Base-by-base conservation (phyloP, 53 echinoderm and acorn worm genomes). In the Patiria pectinifera region DNA sequence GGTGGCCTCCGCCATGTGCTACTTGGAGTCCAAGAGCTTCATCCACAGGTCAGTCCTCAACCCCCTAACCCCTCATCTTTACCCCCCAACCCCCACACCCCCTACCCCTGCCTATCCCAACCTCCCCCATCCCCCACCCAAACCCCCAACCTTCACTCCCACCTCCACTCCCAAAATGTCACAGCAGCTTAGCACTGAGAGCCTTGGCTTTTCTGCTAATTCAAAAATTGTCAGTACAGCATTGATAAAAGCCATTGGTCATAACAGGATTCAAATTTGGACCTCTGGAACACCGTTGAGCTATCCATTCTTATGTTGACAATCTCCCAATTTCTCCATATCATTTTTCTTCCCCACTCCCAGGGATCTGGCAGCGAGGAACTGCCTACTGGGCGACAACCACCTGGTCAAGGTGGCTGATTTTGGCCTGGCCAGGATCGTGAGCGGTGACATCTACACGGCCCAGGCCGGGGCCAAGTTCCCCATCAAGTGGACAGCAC, bases 401-500 rank as follows among this genome's bases (percentile, higher is more conserved):
- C 99, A 98, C 78, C 93, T 95, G 19, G 95, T 99, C 7, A 97
- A 99, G 70, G 99, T 99, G 46, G 99, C 99, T 4, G 99, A 99
- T 85, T 99, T 99, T 95, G 99, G 99, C 45, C 95, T 99, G 62
- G 99, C 99, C n/a, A 76, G 99, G 53, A 96, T 99, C 63, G 95
- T 95, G 16, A 90, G 91, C 61, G 99, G 99, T 22, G 99, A 99
- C 86, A 96, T 97, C 77, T 99, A 99, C 96, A 99, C 99, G 2
- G 99, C 99, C 45, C 99, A 99, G 91, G 99, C 99, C 0, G 99
- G 99, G 14, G 99, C 99, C 69, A 99, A 99, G 91, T 99, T 99
- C 87, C 99, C 99, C 84, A 99, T 99, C 97, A 99, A 99, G 82
- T 99, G 99, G 99, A 99, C 99, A 25, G 99, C 99, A 11, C 99